Evolutionary conservation across 2,888 invertebrate species (phyloP).

Genomic region (Argyresthia albistria): DNA sequence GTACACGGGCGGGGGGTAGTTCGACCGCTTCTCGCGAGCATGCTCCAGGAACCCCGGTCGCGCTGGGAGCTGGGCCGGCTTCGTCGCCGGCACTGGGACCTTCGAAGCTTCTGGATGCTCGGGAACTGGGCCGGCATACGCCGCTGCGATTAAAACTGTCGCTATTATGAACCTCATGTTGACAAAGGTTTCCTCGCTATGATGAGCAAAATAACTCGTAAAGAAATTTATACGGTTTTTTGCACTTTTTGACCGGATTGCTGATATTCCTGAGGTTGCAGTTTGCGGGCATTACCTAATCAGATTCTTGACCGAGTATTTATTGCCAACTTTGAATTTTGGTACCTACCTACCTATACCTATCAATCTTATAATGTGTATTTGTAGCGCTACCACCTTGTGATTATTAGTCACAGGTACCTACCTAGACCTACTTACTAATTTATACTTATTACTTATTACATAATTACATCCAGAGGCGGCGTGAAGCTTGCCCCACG

Average conservation of each 20-base stretch:
- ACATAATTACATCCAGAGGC: too few relatives aligned
- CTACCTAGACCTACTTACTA: too few relatives aligned
- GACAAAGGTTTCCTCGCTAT: slow-evolving; percentile 13
- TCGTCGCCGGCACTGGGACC: slow-evolving; percentile 20
- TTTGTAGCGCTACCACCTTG: too few relatives aligned
- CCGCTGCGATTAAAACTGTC: slow-evolving; percentile 20
- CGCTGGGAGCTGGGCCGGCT: not conserved
- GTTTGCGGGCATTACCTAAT: not conserved
- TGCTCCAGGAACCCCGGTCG: not conserved
- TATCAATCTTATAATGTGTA: slow-evolving; percentile 3
- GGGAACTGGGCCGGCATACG: slow-evolving; percentile 17
- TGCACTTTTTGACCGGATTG: slow-evolving; percentile 20
- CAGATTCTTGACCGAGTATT: slow-evolving; percentile 28
- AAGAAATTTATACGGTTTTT: slow-evolving; percentile 40
- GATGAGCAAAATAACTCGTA: slow-evolving; percentile 18
- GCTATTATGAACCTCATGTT: slow-evolving; percentile 34
- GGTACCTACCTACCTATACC: not conserved
- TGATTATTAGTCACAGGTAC: too few relatives aligned
- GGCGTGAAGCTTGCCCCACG: too few relatives aligned
- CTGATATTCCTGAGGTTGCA: slow-evolving; percentile 26
- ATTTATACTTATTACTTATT: too few relatives aligned
- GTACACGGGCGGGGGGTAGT: slow-evolving; percentile 11
- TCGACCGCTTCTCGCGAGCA: slow-evolving; percentile 1
- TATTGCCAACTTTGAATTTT: slow-evolving; percentile 24
- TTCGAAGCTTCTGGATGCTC: slow-evolving; percentile 15